Evolutionary conservation across 2,797 vertebrate genomes (phyloP).

Genomic region (Xerus rutilus): DNA sequence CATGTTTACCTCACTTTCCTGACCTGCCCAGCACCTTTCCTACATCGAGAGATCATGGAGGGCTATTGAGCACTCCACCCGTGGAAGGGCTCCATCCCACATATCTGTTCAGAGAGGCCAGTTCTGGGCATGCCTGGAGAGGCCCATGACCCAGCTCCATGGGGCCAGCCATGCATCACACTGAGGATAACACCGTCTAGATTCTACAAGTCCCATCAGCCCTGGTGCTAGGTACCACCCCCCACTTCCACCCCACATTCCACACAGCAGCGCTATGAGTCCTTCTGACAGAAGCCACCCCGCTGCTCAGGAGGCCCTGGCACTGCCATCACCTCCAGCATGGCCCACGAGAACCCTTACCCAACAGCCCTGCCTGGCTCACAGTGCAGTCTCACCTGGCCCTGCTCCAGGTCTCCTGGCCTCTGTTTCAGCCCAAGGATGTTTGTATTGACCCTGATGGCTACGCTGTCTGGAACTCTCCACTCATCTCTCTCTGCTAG

Average conservation of each 20-base stretch:
- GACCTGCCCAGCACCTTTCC: not conserved
- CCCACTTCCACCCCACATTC: not conserved
- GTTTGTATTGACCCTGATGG: rapidly evolving
- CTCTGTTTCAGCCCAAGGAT: not conserved
- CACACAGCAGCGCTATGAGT: not conserved
- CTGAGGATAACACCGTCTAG: not conserved
- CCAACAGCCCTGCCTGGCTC: not conserved
- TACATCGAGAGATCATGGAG: not conserved
- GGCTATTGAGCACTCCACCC: not conserved
- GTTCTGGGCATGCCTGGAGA: not conserved
- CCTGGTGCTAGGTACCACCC: too few relatives aligned
- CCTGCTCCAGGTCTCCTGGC: rapidly evolving
- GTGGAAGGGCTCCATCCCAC: not conserved
- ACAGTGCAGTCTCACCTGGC: too few relatives aligned
- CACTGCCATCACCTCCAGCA: not conserved
- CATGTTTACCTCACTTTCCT: not conserved
- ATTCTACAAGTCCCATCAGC: not conserved
- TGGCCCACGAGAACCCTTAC: rapidly evolving
- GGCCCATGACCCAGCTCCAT: not conserved
- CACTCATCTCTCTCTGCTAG: not conserved
- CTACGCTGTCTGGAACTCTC: not conserved
- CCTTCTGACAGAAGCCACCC: not conserved
- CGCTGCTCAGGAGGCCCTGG: not conserved
- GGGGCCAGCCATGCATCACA: not conserved
- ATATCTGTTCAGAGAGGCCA: not conserved